A percentile compares a stretch with the other conserved stretches of the same genome.
Evolutionary conservation across 2,797 vertebrate species (phyloP).

Genomic region (Takifugu rubripes): DNA sequence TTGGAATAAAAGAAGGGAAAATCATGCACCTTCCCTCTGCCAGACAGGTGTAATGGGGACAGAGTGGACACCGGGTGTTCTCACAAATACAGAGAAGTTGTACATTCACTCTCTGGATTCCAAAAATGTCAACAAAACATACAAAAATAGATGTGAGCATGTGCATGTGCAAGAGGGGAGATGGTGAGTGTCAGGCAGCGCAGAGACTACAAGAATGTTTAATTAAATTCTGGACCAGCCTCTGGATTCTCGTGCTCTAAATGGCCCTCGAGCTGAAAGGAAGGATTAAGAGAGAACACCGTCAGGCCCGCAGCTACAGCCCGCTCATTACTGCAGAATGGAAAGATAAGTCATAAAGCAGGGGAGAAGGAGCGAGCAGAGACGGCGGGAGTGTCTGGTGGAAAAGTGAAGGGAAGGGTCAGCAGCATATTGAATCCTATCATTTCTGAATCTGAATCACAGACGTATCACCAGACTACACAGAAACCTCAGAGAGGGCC

Average conservation of each 20-base stretch:
- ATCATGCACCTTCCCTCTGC: constrained; percentile 12
- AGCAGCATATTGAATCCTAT: not conserved
- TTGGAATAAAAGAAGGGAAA: constrained; percentile 8
- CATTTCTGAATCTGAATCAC: no score
- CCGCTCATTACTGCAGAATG: constrained; percentile 65
- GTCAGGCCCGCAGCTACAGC: constrained; percentile 63
- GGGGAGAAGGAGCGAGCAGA: constrained; percentile 7
- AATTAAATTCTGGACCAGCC: constrained; percentile 74
- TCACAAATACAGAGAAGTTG: constrained; percentile 8
- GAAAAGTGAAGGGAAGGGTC: not conserved
- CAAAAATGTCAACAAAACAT: constrained; percentile 2
- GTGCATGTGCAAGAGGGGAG: constrained; percentile 49
- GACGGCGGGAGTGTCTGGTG: constrained; percentile 24
- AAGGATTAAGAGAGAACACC: constrained; percentile 70
- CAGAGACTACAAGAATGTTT: constrained; percentile 71
- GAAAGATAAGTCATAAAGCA: constrained; percentile 47
- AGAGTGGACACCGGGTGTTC: constrained; percentile 7
- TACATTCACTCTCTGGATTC: constrained; percentile 4
- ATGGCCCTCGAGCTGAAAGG: constrained; percentile 74
- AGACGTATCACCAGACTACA: no score
- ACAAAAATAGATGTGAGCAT: constrained; percentile 13
- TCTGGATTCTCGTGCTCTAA: constrained; percentile 67
- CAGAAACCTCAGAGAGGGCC: no score
- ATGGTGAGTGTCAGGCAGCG: constrained; percentile 49
- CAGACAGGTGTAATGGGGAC: not conserved